Evolutionary conservation across 2,797 vertebrate species (phyloP).

Genomic region (Fringilla coelebs): DNA sequence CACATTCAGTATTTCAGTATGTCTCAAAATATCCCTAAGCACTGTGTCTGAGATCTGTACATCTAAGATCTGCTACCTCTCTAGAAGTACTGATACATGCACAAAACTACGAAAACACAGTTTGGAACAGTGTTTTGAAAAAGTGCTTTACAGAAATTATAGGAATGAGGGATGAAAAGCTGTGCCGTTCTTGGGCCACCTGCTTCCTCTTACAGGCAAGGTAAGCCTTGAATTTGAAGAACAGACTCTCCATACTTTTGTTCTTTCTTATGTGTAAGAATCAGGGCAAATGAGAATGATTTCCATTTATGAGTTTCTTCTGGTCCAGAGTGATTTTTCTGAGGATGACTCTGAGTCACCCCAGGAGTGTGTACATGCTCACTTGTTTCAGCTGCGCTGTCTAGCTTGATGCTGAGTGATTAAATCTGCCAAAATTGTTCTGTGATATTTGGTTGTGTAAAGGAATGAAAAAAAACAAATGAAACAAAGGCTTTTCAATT

Average conservation of each 20-base stretch:
- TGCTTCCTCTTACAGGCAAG: background rate
- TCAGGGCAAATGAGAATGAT: background rate
- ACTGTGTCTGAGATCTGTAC: background rate
- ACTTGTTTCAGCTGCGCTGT: background rate
- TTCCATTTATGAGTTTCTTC: background rate
- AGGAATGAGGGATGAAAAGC: background rate
- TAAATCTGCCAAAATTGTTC: background rate
- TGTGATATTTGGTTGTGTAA: background rate
- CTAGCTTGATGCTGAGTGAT: background rate
- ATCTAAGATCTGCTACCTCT: background rate
- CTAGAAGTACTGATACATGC: background rate
- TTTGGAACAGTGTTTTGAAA: background rate
- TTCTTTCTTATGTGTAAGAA: background rate
- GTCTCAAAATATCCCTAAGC: background rate
- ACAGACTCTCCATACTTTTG: background rate
- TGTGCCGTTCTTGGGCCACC: background rate
- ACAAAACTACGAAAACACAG: background rate
- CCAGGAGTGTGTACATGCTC: background rate
- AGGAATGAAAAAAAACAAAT: background rate
- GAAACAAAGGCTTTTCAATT: background rate
- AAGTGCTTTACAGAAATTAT: background rate
- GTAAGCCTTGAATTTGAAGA: background rate
- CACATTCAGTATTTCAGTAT: background rate
- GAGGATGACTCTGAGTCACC: background rate
- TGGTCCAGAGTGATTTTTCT: background rate